These are phyloP conservation scores for Zaprionus tsacasi DNA, from an alignment of 1,140 invertebrate genomes.

Conservation along the genomic window DNA sequence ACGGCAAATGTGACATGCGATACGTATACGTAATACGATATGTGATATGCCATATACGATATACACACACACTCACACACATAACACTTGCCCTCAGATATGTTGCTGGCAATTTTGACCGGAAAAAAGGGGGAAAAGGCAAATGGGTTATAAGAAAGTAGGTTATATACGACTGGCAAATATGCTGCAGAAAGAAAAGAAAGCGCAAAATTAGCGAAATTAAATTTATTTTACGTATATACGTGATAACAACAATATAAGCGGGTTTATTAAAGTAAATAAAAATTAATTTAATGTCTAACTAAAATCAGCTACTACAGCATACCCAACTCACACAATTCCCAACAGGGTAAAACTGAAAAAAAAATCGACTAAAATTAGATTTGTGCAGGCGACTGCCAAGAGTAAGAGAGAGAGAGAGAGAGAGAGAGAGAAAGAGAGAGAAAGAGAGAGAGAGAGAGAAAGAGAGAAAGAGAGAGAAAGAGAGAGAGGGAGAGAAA, in stretches of 20 bases:
- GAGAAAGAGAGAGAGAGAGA: constrained; percentile 20
- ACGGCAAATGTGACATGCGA: constrained; percentile 35
- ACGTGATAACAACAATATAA: not conserved
- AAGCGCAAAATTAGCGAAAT: not conserved
- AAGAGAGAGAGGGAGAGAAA: constrained; percentile 19
- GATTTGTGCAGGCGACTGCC: constrained; percentile 53
- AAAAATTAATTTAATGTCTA: not conserved
- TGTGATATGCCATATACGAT: constrained; percentile 51
- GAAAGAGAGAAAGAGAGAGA: constrained; percentile 1
- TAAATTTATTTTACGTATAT: too few relatives aligned
- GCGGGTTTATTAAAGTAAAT: not conserved
- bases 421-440: constrained; percentile 1
- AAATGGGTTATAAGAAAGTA: constrained; percentile 13
- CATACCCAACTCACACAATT: not conserved
- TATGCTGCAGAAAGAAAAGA: not conserved
- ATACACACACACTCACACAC: constrained; percentile 38
- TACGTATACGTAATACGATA: not conserved
- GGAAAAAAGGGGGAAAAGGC: constrained; percentile 5
- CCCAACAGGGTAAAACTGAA: not conserved
- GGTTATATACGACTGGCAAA: not conserved
- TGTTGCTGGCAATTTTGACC: constrained; percentile 14
- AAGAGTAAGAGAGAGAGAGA: constrained; percentile 21
- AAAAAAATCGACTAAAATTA: constrained; percentile 45
- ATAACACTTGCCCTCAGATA: constrained; percentile 45
- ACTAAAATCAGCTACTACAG: not conserved